Evolutionary conservation across 2,797 vertebrate genomes (phyloP).

Genomic region (Dallia pectoralis): DNA sequence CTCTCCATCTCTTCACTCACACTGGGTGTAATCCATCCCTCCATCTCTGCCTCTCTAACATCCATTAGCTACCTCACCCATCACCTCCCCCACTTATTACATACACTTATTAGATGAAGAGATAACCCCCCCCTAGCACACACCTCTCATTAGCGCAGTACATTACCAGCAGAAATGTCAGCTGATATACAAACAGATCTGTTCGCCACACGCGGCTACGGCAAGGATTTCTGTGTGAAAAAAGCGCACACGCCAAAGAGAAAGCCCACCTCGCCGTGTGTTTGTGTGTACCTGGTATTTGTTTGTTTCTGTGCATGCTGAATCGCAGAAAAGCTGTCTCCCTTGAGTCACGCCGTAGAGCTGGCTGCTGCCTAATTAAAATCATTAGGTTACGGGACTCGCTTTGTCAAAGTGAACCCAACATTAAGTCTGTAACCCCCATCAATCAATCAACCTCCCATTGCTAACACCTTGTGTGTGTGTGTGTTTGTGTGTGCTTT

Average conservation of each 20-base stretch:
- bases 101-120: conserved; percentile 7
- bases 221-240: conserved; percentile 13
- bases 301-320: conserved; percentile 56
- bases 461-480: conserved; percentile 25
- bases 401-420: conserved; percentile 47
- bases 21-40: conserved; percentile 70
- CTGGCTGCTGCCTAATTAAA: too few species aligned
- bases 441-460: conserved; percentile 69
- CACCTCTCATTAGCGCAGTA: conserved; percentile 11
- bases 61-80: conserved; percentile 79
- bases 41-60: conserved; percentile 73
- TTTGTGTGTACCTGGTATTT: conserved; percentile 51
- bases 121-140: neutral
- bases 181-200: conserved; percentile 63
- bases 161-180: conserved; percentile 18
- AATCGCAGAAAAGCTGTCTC: too few species aligned
- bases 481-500: too few species aligned
- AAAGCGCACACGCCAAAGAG: neutral
- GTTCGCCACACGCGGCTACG: conserved; percentile 36
- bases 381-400: too few species aligned
- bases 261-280: neutral
- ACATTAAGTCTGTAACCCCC: conserved; percentile 62
- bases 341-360: too few species aligned
- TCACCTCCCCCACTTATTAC: conserved; percentile 40
- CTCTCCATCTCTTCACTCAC: conserved; percentile 42